These are phyloP conservation scores for Mythimna impura DNA, from an alignment of 2,888 invertebrate genomes.

Conservation along the genomic window DNA sequence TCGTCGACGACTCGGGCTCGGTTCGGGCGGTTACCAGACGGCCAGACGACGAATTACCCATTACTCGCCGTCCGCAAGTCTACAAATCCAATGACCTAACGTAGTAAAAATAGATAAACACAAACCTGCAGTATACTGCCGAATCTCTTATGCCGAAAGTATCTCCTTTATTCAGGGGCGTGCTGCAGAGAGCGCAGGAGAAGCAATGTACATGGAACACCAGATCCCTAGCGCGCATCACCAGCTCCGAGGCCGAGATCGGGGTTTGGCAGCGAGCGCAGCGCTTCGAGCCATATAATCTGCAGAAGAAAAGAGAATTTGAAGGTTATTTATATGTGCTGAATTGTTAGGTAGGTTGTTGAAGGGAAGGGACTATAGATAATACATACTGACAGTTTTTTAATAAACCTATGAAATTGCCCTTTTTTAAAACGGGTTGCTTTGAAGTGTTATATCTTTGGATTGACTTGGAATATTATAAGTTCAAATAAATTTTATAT, in stretches of 20 bases:
- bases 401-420: no score
- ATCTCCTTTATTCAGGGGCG: conserved; percentile 97
- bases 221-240: conserved; percentile 97
- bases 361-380: no score
- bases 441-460: no score
- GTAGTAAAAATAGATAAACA: conserved; percentile 68
- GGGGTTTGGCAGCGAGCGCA: conserved; percentile 97
- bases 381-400: no score
- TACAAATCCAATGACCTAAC: not conserved
- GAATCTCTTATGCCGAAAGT: conserved; percentile 98
- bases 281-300: conserved; percentile 96
- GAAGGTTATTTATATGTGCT: not conserved
- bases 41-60: no score
- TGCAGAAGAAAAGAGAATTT: conserved; percentile 78
- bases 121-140: conserved; percentile 95
- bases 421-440: no score
- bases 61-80: no score
- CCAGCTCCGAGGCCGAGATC: conserved; percentile 97
- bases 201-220: conserved; percentile 99
- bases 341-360: no score
- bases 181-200: conserved; percentile 96
- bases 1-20: no score
- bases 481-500: no score
- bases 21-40: no score
- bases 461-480: no score